Evolutionary conservation across 2,113 vertebrate species (phyloP).

Genomic region (Centrocercus urophasianus): DNA sequence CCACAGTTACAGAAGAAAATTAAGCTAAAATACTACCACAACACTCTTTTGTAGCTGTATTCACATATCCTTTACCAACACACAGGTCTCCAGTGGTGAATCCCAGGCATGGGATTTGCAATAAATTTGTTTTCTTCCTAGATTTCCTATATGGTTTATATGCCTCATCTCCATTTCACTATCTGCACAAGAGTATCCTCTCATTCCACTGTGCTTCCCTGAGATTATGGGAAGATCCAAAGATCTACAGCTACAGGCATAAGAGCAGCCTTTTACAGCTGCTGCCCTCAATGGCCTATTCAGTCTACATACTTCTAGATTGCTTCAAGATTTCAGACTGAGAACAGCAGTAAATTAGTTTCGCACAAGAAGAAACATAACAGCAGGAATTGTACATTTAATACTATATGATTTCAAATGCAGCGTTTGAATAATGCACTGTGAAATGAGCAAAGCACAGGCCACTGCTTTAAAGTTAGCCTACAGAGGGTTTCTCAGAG

Average conservation of each 20-base stretch:
- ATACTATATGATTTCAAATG: neutral
- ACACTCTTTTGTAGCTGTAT: neutral
- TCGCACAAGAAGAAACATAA: neutral
- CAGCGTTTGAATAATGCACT: neutral
- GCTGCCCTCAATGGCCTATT: neutral
- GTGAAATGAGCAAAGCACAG: neutral
- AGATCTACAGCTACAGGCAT: neutral
- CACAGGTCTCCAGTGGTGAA: neutral
- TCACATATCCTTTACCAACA: neutral
- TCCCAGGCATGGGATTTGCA: neutral
- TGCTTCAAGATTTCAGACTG: neutral
- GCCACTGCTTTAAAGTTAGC: neutral
- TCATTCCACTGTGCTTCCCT: neutral
- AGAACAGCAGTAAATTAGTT: neutral
- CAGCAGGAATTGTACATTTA: neutral
- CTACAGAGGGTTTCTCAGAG: neutral
- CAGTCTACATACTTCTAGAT: fast-evolving
- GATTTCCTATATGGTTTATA: neutral
- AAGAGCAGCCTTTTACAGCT: neutral
- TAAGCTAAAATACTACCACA: neutral
- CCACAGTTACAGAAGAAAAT: neutral
- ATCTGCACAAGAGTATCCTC: neutral
- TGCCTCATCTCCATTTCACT: neutral
- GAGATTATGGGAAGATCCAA: neutral
- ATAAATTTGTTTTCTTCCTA: neutral